These are phyloP conservation scores for Numenius phaeopus DNA, from an alignment of 2,797 vertebrate species.

Conservation along the genomic window DNA sequence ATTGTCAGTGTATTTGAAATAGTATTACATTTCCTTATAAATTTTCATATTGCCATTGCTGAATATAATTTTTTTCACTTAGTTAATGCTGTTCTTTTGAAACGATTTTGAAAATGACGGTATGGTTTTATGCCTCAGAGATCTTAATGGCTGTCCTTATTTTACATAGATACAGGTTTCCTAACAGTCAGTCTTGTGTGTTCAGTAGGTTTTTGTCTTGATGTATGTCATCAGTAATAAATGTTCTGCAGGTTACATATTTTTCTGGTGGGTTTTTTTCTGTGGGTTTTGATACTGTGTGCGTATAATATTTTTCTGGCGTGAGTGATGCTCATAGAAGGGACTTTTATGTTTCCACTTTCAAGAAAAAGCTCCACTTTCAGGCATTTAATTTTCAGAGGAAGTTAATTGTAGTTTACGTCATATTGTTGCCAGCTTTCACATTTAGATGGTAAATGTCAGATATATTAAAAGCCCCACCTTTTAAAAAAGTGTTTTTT, in stretches of 20 bases:
- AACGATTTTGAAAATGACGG: neutral
- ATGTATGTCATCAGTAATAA: neutral
- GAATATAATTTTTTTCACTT: neutral
- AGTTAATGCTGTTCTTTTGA: neutral
- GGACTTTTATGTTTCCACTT: neutral
- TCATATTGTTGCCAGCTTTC: neutral
- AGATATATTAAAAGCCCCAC: neutral
- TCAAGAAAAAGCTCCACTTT: neutral
- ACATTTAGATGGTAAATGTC: neutral
- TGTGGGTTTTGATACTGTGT: neutral
- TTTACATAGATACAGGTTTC: neutral
- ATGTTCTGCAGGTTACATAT: neutral
- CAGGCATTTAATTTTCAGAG: neutral
- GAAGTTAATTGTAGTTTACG: neutral
- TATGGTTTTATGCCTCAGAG: neutral
- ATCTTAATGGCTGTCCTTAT: neutral
- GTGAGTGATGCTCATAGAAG: neutral
- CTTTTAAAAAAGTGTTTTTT: neutral
- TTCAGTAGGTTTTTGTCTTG: neutral
- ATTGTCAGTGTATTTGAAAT: neutral
- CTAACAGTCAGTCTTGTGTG: neutral
- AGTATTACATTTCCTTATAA: neutral
- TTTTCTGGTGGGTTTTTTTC: neutral
- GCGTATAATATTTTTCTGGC: neutral
- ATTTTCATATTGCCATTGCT: neutral